Base-by-base conservation (phyloP, 2,113 vertebrate species). In the Hemiscyllium ocellatum region DNA sequence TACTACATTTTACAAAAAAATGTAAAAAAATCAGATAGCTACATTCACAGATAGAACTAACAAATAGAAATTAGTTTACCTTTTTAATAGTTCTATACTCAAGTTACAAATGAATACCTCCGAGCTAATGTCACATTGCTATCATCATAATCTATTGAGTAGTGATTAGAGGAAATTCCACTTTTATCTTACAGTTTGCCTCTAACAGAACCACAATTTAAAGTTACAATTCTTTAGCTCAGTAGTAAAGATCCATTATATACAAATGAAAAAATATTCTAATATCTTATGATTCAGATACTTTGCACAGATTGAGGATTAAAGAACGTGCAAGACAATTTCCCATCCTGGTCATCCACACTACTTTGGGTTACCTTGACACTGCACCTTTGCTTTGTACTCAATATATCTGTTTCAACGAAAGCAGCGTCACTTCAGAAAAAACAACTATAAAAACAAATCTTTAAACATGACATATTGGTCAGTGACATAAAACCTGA, bases 241-340 rank as follows among this genome's bases (percentile, higher is more conserved):
- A 95, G 94, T 95, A 95, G 94, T 95, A 95, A 95, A 95, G 94
- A 95, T 95, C 94, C 94, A 95, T 95, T 95, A 95, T 95, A 95
- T 95, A 95, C 94, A 95, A 95, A 95, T 95, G 94, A 95, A 95
- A 95, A 95, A 95, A 95, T 95, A 95, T 72, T 95, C 69, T 70
- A 76, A 47, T 72, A 37, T 95, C 69, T 72, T 72, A 70, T 95
- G 42, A 95, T 93, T 76, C 68, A 72, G 69, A 95, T 26, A 50
- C 69, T 69, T 69, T 95, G 68, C 94, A 95, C 42, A 69, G 72
- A 7, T 95, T 50, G 94, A 95, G 69, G 69, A 70, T 47, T 72
- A 52, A 95, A 50, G 42, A 72, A 76, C 68, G 69, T 95, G 94
- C 94, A 70, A 72, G 68, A 95, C 42, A 70, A 72, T 95, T 95